Conservation (phyloP, 2,113 vertebrate species). For the Pituophis catenifer region DNA sequence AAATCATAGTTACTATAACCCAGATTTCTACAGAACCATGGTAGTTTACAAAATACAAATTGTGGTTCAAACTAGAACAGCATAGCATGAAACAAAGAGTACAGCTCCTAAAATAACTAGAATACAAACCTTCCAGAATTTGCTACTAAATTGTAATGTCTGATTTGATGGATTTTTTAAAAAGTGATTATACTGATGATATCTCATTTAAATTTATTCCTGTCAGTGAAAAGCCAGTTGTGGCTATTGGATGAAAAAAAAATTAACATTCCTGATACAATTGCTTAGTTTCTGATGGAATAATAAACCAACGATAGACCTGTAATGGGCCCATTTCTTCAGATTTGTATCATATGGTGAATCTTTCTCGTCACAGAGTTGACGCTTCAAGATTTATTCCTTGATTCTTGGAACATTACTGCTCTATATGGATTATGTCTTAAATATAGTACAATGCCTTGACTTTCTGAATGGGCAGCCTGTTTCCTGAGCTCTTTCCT, state of each 20-base stretch:
- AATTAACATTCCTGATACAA: neutral
- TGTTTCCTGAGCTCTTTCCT: slow-evolving; percentile 48
- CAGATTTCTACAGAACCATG: neutral
- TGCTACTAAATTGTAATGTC: neutral
- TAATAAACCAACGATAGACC: neutral
- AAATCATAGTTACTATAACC: neutral
- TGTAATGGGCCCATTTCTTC: neutral
- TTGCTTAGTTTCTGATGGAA: neutral
- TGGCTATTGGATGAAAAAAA: neutral
- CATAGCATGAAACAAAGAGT: neutral
- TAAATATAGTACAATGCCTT: neutral
- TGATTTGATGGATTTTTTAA: neutral
- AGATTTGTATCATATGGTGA: neutral
- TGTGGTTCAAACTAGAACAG: neutral
- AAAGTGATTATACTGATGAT: neutral
- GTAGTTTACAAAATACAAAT: neutral
- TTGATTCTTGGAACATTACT: neutral
- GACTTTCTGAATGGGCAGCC: neutral
- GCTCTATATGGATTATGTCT: neutral
- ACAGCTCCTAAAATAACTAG: neutral
- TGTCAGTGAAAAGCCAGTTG: neutral
- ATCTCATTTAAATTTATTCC: neutral
- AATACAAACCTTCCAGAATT: neutral
- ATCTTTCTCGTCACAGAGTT: neutral
- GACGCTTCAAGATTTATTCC: neutral